Evolutionary conservation across 2,888 invertebrate genomes (phyloP), one percentile per base, ranked within the genome.

Genomic region (Psylliodes chrysocephalus): DNA sequence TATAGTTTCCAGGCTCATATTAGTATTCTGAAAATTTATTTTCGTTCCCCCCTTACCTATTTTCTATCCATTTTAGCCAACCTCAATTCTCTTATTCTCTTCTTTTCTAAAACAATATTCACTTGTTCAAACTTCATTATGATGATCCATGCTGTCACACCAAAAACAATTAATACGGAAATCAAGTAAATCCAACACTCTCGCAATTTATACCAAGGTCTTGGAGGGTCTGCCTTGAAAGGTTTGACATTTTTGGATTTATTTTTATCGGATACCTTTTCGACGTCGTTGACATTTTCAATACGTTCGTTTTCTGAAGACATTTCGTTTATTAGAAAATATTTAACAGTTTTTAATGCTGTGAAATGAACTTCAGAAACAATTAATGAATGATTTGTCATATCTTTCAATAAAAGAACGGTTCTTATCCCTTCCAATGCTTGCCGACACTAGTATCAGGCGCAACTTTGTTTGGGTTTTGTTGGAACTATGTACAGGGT

Each of bases 171-270:
- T n/a, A 59, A n/a, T 30, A 63, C 63, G 22, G 40, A 15, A 4
- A 53, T 4, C 28, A 63, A 52, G 22, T 63, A 63, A 15, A 63
- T 22, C 57, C 52, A 57, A 10, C 52, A 42, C 28, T 49, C 55
- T n/a, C 12, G 28, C 1, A 44, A 7, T 12, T n/a, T 44, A 19
- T 55, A 55, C 55, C 55, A 55, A 7, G 55, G 44, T 30, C 55
- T 42, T 1, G 44, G 49, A 3, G 12, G 15, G 8, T 7, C 12
- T 12, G 12, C 3, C 6, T n/a, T 40, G 17, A 40, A 40, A 12
- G 40, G 40, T 19, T 14, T 28, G 2, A 28, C 15, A 15, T 28
- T 28, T 30, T 2, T 17, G 28, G 28, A 14, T 7, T 28, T 25
- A 5, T 28, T 22, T 28, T 47, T 22, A n/a, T 47, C 25, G 19